phyloP scores from a whole-genome alignment of 2,888 invertebrate genomes.

The Antitype chi region DNA sequence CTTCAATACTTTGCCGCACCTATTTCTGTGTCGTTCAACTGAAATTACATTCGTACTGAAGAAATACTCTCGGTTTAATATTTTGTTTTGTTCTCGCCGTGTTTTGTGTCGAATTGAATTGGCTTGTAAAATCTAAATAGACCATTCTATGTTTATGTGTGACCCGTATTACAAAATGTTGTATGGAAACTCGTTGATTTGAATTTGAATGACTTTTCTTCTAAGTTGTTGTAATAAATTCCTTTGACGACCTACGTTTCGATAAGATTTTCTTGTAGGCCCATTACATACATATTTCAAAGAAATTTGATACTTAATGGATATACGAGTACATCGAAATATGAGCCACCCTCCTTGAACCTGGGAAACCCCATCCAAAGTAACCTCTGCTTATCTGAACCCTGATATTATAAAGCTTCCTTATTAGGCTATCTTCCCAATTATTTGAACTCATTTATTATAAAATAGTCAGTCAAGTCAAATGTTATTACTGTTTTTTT shows the following conservation, averaged over 20 bases:
- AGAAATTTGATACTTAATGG: slow-evolving; percentile 21
- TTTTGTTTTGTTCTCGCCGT: slow-evolving; percentile 41
- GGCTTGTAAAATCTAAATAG: slow-evolving; percentile 47
- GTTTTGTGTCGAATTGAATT: slow-evolving; percentile 45
- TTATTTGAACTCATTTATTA: slow-evolving; percentile 2
- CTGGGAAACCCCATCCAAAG: slow-evolving; percentile 22
- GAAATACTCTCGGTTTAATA: slow-evolving; percentile 40
- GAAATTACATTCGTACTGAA: slow-evolving; percentile 37
- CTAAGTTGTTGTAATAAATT: background rate
- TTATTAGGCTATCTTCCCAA: background rate
- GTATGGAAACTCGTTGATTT: background rate
- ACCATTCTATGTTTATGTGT: slow-evolving; percentile 32
- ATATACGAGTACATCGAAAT: slow-evolving; percentile 34
- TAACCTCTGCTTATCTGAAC: background rate
- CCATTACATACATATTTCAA: background rate
- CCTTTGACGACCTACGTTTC: background rate
- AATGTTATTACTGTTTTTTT: no score
- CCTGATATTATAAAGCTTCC: slow-evolving; percentile 40
- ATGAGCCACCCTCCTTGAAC: slow-evolving; percentile 30
- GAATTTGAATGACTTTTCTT: background rate
- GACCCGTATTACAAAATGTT: slow-evolving; percentile 16
- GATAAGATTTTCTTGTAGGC: background rate
- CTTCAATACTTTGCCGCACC: slow-evolving; percentile 42
- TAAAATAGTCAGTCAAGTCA: background rate
- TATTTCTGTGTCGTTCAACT: slow-evolving; percentile 36